Percentiles rank a stretch among this genome's conserved stretches.
These are phyloP conservation scores for Rhynchophorus ferrugineus DNA, from an alignment of 1,140 invertebrate genomes.

Conservation along the genomic window DNA sequence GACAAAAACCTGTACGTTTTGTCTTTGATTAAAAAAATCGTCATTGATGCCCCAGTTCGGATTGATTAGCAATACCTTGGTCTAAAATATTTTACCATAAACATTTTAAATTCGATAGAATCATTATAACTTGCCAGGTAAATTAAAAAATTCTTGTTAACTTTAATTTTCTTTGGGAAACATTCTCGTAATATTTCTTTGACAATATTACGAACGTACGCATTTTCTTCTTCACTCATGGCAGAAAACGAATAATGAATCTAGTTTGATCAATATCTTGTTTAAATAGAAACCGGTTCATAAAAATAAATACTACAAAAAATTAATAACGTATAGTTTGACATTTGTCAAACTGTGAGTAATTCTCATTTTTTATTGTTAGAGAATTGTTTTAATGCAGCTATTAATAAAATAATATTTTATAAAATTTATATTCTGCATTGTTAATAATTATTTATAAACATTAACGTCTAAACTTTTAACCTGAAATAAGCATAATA, in stretches of 20 bases:
- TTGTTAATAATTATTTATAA: background rate
- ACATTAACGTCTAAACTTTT: too few relatives aligned
- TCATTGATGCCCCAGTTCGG: slow-evolving; percentile 45
- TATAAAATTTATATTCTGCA: background rate
- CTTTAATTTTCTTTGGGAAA: slow-evolving; percentile 23
- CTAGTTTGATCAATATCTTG: slow-evolving; percentile 2
- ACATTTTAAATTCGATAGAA: too few relatives aligned
- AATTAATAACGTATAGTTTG: too few relatives aligned
- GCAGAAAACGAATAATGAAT: background rate
- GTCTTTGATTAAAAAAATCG: slow-evolving; percentile 42
- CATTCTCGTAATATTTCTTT: slow-evolving; percentile 42
- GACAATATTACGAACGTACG: slow-evolving; percentile 40
- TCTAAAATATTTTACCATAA: slow-evolving; percentile 31
- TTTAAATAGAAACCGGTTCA: too few relatives aligned
- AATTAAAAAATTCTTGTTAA: slow-evolving; percentile 32
- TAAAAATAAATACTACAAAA: too few relatives aligned
- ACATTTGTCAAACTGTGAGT: too few relatives aligned
- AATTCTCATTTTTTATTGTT: too few relatives aligned
- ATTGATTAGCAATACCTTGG: slow-evolving; percentile 45
- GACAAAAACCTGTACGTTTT: slow-evolving; percentile 44
- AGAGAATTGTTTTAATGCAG: too few relatives aligned
- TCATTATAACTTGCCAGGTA: slow-evolving; percentile 33
- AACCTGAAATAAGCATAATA: too few relatives aligned
- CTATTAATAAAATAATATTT: too few relatives aligned
- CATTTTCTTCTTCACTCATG: slow-evolving; percentile 16